Base-by-base conservation (phyloP, 2,113 vertebrate species). In the Phrynosoma platyrhinos region DNA sequence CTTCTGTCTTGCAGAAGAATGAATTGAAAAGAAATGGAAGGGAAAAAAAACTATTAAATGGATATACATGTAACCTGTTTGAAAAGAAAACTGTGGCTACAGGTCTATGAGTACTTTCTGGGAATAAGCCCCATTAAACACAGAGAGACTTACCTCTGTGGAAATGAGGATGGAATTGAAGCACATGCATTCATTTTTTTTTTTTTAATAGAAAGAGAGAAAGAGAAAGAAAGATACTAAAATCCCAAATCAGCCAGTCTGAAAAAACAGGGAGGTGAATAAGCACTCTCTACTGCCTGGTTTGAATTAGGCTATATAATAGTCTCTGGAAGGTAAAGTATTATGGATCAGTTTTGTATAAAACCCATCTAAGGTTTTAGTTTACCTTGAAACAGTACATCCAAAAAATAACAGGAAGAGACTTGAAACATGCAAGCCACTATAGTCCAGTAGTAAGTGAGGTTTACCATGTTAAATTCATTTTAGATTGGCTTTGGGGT, bases 401-500 rank as follows among this genome's bases (percentile, higher is more conserved):
- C 42, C 13, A 88, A 76, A 91, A 79, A 47, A 36, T 36, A 77
- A 74, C 64, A 62, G 64, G 86, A 85, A 92, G 87, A 88, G 74
- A 20, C 10, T 52, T 88, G n/a, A 21, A 92, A 90, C 83, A 88
- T 21, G 91, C 90, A 69, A 82, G 85, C 83, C 92, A 88, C 74
- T 83, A 20, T 14, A 53, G n/a, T 74, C 88, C 85, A 87, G 76
- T 89, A 88, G 14, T 36, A 80, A 32, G 7, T 90, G 47, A 86
- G n/a, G 20, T 91, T 85, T 84, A 78, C 68, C 13, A 66, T 42
- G 16, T 68, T 87, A 93, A 95, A 92, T 93, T 96, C 94, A 95
- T 96, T 95, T 95, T 96, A 93, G 91, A 94, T 95, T 86, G 79
- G 52, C 30, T 92, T 94, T 95, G 90, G 79, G 86, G 30, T 95